These are phyloP conservation scores for Aphelocoma coerulescens DNA, from an alignment of 2,113 vertebrate genomes.

Conservation along the genomic window DNA sequence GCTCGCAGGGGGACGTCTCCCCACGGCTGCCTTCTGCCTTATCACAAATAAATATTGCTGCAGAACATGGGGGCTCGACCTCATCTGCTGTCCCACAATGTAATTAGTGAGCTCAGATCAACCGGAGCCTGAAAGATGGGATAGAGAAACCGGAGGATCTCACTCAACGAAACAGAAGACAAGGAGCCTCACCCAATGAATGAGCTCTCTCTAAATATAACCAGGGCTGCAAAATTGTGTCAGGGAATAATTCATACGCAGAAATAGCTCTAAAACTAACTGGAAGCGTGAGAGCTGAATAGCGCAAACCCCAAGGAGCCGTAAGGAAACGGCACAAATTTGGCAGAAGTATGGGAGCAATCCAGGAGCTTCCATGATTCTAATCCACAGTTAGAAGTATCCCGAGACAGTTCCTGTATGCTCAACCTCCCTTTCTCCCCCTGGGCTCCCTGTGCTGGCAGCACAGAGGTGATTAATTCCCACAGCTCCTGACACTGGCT, in stretches of 20 bases:
- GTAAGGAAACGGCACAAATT: not conserved
- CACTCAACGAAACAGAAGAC: not conserved
- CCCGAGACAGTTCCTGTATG: not conserved
- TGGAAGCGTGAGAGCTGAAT: not conserved
- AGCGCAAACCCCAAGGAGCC: slow-evolving; percentile 13
- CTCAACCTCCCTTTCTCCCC: not conserved
- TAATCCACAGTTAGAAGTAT: not conserved
- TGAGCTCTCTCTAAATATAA: slow-evolving; percentile 49
- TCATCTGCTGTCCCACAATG: not conserved
- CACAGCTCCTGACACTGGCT: rapidly evolving
- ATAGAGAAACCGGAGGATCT: not conserved
- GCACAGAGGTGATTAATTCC: not conserved
- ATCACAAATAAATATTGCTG: not conserved
- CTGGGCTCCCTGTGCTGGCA: rapidly evolving
- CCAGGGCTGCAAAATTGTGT: slow-evolving; percentile 23
- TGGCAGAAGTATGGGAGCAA: rapidly evolving
- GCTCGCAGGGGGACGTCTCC: rapidly evolving
- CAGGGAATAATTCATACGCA: slow-evolving; percentile 33
- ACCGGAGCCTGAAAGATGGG: not conserved
- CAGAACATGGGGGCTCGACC: not conserved
- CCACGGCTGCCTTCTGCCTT: not conserved
- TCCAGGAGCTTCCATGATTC: not conserved
- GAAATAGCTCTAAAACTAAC: slow-evolving; percentile 15
- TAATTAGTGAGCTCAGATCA: not conserved
- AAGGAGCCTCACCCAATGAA: slow-evolving; percentile 21